A percentile compares a stretch with the other conserved stretches of the same genome.
Evolutionary conservation across 2,888 invertebrate genomes (phyloP).

Genomic region (Anticlea derivata): DNA sequence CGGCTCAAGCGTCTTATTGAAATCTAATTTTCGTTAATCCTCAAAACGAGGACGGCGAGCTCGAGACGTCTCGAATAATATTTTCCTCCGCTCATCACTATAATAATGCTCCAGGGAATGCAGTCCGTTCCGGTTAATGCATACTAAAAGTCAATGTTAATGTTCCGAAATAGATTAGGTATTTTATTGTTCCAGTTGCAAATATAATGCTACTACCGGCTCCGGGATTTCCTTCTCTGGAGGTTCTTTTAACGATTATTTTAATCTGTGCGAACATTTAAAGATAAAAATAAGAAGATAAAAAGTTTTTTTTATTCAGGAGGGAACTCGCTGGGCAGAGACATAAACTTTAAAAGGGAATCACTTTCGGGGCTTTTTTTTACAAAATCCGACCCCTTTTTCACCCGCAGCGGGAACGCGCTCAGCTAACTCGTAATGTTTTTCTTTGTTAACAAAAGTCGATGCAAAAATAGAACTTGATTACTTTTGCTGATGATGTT

Average conservation of each 20-base stretch:
- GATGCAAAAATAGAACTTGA: conserved; percentile 30
- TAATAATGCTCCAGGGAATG: conserved; percentile 56
- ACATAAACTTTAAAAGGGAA: conserved; percentile 41
- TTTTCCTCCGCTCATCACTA: conserved; percentile 44
- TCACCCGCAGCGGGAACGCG: conserved; percentile 35
- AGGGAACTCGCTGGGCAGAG: conserved; percentile 38
- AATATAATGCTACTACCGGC: conserved; percentile 33
- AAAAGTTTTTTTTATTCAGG: conserved; percentile 39
- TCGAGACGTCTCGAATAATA: conserved; percentile 64
- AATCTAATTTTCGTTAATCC: conserved; percentile 83
- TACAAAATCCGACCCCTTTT: conserved; percentile 36
- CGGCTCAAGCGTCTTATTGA: conserved; percentile 80
- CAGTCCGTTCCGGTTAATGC: conserved; percentile 42
- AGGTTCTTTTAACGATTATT: conserved; percentile 36
- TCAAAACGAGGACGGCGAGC: conserved; percentile 57
- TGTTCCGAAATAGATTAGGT: conserved; percentile 37
- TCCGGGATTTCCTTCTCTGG: conserved; percentile 23
- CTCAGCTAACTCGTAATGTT: conserved; percentile 36
- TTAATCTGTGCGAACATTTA: conserved; percentile 38
- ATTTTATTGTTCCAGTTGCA: conserved; percentile 35
- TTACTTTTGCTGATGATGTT: conserved; percentile 18
- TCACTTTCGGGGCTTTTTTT: conserved; percentile 40
- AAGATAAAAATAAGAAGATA: conserved; percentile 34
- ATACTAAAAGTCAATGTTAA: conserved; percentile 41
- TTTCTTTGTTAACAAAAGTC: conserved; percentile 35